Base-by-base conservation (phyloP, 2,113 vertebrate species). In the Thinocorus orbignyianus region DNA sequence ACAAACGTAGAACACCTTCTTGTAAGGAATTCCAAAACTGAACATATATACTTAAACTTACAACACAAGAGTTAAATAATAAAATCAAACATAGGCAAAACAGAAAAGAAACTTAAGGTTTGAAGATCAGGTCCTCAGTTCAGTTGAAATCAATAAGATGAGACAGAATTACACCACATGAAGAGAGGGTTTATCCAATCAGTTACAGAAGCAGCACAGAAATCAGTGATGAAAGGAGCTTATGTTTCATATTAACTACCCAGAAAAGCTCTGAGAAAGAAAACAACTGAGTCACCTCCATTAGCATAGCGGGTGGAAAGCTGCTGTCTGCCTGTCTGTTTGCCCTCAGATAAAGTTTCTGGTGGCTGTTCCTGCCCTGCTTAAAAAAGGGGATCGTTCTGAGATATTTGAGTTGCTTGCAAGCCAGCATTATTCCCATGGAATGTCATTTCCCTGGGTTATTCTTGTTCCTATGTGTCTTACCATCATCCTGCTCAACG, bases 271-370 rank as follows among this genome's bases (percentile, higher is more conserved):
- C 74, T 24, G 68, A 58, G 54, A 51, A 88, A 60, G 68, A 57
- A 91, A 95, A 86, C 35, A 93, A 91, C 82, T 68, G 69, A 81
- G 60, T 91, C 86, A 78, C 76, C 71, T 93, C 54, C 33, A 23
- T 66, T 25, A 65, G 17, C 4, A 2, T 11, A n/a, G 46, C 74
- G 33, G 22, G 23, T 69, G 37, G 70, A 94, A 94, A 69, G 65
- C 31, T 84, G 37, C 35, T 88, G 57, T 11, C 39, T 87, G 71
- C 18, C 64, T 69, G 74, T 20, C 48, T 74, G 11, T 30, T 74
- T 88, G 65, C 62, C 48, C 37, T 85, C 37, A 62, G 66, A 69
- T 58, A 44, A 80, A 79, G n/a, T 49, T 20, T 76, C 41, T 58
- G 37, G 46, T 68, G 42, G 35, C 24, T 1, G 0, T 44, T 92